phyloP scores from a whole-genome alignment of 2,888 invertebrate genomes.

The Sarcophaga caerulescens region DNA sequence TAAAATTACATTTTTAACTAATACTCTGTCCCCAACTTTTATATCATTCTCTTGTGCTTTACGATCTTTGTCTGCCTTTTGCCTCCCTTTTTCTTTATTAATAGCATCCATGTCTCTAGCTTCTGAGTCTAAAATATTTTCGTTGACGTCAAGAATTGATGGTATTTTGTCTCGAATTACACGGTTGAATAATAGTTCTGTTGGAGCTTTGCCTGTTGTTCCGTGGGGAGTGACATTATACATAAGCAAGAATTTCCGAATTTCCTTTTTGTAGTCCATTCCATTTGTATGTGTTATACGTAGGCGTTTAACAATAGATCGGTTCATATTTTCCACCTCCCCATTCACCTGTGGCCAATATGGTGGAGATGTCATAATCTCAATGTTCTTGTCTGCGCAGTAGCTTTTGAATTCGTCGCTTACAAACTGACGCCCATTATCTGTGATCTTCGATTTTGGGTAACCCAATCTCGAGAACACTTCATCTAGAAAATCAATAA shows the following conservation, averaged over 20 bases:
- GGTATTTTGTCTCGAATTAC: constrained; percentile 57
- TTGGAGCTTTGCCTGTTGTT: too few relatives aligned
- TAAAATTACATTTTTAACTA: too few relatives aligned
- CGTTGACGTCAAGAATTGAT: constrained; percentile 38
- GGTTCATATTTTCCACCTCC: neutral
- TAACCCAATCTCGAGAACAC: constrained; percentile 38
- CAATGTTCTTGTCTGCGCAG: constrained; percentile 51
- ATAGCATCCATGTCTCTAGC: too few relatives aligned
- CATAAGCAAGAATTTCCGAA: constrained; percentile 43
- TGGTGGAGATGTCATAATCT: constrained; percentile 48
- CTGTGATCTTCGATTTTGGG: constrained; percentile 28
- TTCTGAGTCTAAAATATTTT: neutral
- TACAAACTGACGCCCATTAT: constrained; percentile 53
- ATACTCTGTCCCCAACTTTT: too few relatives aligned
- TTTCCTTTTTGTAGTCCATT: constrained; percentile 55
- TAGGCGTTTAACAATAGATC: too few relatives aligned
- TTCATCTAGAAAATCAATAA: too few relatives aligned
- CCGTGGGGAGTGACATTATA: neutral
- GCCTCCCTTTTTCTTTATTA: too few relatives aligned
- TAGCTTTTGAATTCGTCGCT: constrained; percentile 12
- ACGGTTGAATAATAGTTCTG: constrained; percentile 26
- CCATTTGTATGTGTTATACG: constrained; percentile 43
- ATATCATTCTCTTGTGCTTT: too few relatives aligned
- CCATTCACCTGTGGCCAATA: constrained; percentile 41
- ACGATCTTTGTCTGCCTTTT: neutral